Conservation (phyloP, 2,888 invertebrate genomes). For the Cataglyphis albicans region DNA sequence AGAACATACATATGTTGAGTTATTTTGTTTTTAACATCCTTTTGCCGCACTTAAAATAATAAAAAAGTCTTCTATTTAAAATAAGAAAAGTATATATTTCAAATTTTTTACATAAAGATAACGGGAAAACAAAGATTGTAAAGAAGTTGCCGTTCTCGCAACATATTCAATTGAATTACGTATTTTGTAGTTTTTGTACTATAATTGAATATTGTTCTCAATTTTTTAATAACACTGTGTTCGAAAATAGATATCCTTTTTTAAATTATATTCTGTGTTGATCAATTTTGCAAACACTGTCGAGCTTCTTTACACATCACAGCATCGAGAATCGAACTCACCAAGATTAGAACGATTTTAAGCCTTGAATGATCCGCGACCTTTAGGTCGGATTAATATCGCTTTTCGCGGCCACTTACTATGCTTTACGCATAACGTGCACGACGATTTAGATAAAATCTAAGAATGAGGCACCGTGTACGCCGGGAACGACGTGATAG, state of each 20-base stretch:
- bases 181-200: slow-evolving; percentile 1
- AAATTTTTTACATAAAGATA: not conserved
- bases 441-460: slow-evolving; percentile 67
- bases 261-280: not conserved
- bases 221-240: not conserved
- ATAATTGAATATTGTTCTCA: not conserved
- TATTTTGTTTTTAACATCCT: slow-evolving; percentile 11
- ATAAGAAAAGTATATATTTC: not conserved
- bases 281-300: not conserved
- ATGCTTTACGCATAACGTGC: slow-evolving; percentile 39
- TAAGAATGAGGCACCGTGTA: slow-evolving; percentile 68
- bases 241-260: not conserved
- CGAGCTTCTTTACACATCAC: not conserved
- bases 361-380: slow-evolving; percentile 27
- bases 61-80: not conserved
- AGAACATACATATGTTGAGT: slow-evolving; percentile 1
- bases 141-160: not conserved
- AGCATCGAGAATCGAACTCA: slow-evolving; percentile 26
- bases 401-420: slow-evolving; percentile 39
- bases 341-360: slow-evolving; percentile 4
- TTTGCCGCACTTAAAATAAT: not conserved
- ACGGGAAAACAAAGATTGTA: not conserved
- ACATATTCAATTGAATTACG: not conserved
- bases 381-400: slow-evolving; percentile 35
- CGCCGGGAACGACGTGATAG: slow-evolving; percentile 80